Percentiles rank a stretch among this genome's conserved stretches.
Evolutionary conservation across 2,888 invertebrate genomes (phyloP).

Genomic region (Agrochola lychnidis): DNA sequence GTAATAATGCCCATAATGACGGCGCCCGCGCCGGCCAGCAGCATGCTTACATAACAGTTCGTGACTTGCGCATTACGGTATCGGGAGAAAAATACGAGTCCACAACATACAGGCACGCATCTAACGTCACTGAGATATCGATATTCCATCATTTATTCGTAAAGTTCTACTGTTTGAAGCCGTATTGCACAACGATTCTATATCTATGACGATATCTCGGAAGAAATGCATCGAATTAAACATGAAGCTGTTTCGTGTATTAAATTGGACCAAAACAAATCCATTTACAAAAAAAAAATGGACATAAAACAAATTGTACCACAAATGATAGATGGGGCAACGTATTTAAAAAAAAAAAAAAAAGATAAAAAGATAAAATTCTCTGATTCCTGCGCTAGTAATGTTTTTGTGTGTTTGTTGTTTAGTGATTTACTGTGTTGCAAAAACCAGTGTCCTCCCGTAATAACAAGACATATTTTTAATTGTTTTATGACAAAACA

Average conservation of each 20-base stretch:
- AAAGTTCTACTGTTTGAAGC: background rate
- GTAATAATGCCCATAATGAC: slow-evolving; percentile 89
- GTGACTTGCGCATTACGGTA: slow-evolving; percentile 90
- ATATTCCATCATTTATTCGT: slow-evolving; percentile 24
- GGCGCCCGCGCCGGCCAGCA: slow-evolving; percentile 85
- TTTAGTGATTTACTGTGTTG: no score
- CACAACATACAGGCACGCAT: slow-evolving; percentile 77
- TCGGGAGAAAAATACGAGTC: slow-evolving; percentile 86
- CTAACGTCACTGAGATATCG: slow-evolving; percentile 36
- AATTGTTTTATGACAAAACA: no score
- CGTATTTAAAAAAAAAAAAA: no score
- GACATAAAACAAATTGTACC: no score
- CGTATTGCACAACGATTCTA: background rate
- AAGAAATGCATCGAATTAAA: background rate
- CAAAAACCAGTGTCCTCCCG: no score
- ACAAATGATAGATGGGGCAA: no score
- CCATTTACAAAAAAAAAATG: no score
- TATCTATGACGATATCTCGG: background rate
- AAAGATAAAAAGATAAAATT: no score
- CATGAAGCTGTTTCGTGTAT: no score
- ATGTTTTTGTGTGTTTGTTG: no score
- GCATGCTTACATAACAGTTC: slow-evolving; percentile 90
- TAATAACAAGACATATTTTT: no score
- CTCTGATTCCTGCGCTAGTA: no score
- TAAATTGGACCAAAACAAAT: background rate